Base-by-base conservation (phyloP, 1,140 invertebrate species). In the Dermatophagoides farinae region DNA sequence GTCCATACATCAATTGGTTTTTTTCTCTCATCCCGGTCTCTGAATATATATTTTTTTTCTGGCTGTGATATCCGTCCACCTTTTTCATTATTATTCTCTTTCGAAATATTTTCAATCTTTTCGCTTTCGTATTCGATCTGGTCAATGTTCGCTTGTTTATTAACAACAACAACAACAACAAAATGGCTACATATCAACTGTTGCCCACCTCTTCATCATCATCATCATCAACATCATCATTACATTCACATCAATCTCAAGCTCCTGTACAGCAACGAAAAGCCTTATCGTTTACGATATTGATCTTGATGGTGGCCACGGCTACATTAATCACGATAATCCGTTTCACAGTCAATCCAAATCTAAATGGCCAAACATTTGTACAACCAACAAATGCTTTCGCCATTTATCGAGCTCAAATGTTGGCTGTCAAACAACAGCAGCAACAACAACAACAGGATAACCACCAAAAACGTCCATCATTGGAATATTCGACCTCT, bases 301-400 rank as follows among this genome's bases (percentile, higher is more conserved):
- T 55, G 25, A 55, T 55, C 1, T 25, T 55, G 25, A 55, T 23
- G 53, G 53, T 55, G 5, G 53, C 53, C 1, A 25, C 25, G 5
- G 58, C 58, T 8, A 60, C 58, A 14, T 40, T 60, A 25, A 11
- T 60, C 1, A 60, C 58, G 1, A 60, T 60, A 1, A 50, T 47
- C 8, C 58, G 58, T 23, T 43, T 49, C 8, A 47, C 58, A 23
- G 18, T 60, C 44, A 60, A 37, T 37, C 20, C 44, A 20, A 23
- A 60, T n/a, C 44, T 46, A 23, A 25, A 31, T 12, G 25, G 18
- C 16, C 38, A 40, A 40, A 40, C 25, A 18, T 54, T 54, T 54
- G 20, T n/a, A n/a, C 25, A 12, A 37, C 38, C 52, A 22, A 38
- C 39, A 4, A 37, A 14, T 18, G 44, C 16, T 4, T 16, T 20